Conservation (phyloP, 2,888 invertebrate genomes). For the Copidosoma aretas region DNA sequence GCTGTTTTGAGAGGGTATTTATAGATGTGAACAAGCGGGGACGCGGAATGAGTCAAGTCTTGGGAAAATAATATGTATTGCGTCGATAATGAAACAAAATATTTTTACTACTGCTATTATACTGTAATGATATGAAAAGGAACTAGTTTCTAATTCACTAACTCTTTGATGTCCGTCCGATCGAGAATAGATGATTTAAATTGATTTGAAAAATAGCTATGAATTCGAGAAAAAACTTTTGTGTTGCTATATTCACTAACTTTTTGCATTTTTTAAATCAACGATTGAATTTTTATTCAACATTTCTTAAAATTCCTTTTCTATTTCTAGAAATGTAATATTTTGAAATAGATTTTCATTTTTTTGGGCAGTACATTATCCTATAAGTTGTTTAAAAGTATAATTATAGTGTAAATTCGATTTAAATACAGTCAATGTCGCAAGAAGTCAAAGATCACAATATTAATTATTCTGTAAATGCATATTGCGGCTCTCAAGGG, state of each 20-base stretch:
- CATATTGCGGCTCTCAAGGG: slow-evolving; percentile 12
- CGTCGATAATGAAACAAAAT: slow-evolving; percentile 31
- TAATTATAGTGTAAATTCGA: background rate
- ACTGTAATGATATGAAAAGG: slow-evolving; percentile 20
- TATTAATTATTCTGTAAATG: background rate
- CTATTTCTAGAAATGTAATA: no score
- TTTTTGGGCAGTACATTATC: no score
- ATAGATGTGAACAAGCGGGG: background rate
- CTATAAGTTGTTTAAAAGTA: background rate
- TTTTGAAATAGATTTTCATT: no score
- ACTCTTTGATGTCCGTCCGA: slow-evolving; percentile 22
- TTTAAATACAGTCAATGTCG: background rate
- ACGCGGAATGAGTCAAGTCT: slow-evolving; percentile 13
- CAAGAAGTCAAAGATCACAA: background rate
- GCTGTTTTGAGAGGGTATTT: slow-evolving; percentile 1
- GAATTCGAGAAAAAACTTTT: background rate
- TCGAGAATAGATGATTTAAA: background rate
- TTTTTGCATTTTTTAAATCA: background rate
- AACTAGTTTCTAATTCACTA: slow-evolving; percentile 18
- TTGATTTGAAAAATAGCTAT: background rate
- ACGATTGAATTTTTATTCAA: background rate
- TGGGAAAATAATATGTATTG: slow-evolving; percentile 26
- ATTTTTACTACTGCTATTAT: slow-evolving; percentile 36
- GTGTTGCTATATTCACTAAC: background rate
- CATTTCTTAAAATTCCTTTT: background rate